These are phyloP conservation scores for Heterodera carotae DNA, from an alignment of 1,140 invertebrate species.

Conservation along the genomic window DNA sequence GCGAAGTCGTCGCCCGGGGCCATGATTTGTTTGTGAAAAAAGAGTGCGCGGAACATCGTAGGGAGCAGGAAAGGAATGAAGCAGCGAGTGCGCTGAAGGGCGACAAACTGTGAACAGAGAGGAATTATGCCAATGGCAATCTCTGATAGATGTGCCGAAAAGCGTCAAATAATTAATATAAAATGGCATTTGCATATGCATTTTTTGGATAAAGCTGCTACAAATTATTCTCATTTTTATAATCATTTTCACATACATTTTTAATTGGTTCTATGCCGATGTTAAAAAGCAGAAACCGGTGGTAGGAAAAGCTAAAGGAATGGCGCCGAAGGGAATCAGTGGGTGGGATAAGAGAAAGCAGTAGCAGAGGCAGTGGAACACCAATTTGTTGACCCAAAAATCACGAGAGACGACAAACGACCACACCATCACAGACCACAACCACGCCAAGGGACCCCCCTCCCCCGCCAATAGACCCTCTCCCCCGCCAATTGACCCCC, in stretches of 20 bases:
- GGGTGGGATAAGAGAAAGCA: background rate
- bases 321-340: background rate
- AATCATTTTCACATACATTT: background rate
- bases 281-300: background rate
- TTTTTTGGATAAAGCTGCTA: background rate
- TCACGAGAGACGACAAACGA: too few relatives aligned
- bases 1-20: slow-evolving; percentile 45
- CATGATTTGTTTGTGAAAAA: slow-evolving; percentile 45
- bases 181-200: too few relatives aligned
- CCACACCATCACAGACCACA: too few relatives aligned
- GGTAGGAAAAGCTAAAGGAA: background rate
- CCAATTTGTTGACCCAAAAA: background rate
- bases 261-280: background rate
- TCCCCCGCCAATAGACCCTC: background rate
- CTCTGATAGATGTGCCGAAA: background rate
- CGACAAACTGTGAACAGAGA: background rate
- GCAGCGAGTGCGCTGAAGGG: background rate
- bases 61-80: slow-evolving; percentile 5
- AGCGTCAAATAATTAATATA: background rate
- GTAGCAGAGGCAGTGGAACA: background rate
- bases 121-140: background rate
- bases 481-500: background rate
- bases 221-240: background rate
- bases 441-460: background rate
- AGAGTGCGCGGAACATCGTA: background rate